Evolutionary conservation across 2,888 invertebrate species (phyloP), one percentile per base, ranked within the genome.

Genomic region (Tetheella fluctuosa): DNA sequence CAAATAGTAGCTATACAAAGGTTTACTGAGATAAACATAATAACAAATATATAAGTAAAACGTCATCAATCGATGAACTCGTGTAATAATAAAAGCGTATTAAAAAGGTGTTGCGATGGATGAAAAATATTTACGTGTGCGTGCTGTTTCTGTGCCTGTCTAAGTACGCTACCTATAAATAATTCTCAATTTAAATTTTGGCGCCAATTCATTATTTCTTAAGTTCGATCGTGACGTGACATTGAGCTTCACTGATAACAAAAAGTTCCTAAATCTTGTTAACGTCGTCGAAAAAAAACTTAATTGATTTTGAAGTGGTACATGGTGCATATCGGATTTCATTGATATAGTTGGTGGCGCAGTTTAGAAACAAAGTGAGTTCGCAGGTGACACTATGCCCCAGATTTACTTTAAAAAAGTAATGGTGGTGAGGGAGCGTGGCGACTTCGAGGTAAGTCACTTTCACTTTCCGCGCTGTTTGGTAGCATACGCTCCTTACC

Each of bases 371-470:
- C 63, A 63, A 59, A 65, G 63, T 68, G 68, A 70, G 76, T 67
- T 85, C 76, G 64, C 71, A 85, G 81, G 84, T 86, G 85, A 81
- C 84, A 85, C 64, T 75, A 93, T 93, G 92, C 92, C 92, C 80
- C 92, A 91, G 88, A 88, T 93, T 87, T 93, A 91, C 88, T 93
- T 93, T 77, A 92, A 92, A 92, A 93, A 92, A 87, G 92, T 93
- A 67, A 91, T 93, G 92, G 88, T 92, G 77, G 85, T 93, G 73
- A 84, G 84, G 84, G 90, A 91, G 63, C 91, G 90, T 69, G 85
- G 84, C 67, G 74, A 87, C 75, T 86, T 84, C 88, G 91, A 93
- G 92, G 92, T 93, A 73, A 91, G 90, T 81, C 58, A 89, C 92
- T 93, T 93, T 92, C 91, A 90, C 92, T 91, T 88, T 86, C 81